A percentile compares a stretch with the other conserved stretches of the same genome.
Evolutionary conservation across 2,888 invertebrate species (phyloP).

Genomic region (Clostera curtula): DNA sequence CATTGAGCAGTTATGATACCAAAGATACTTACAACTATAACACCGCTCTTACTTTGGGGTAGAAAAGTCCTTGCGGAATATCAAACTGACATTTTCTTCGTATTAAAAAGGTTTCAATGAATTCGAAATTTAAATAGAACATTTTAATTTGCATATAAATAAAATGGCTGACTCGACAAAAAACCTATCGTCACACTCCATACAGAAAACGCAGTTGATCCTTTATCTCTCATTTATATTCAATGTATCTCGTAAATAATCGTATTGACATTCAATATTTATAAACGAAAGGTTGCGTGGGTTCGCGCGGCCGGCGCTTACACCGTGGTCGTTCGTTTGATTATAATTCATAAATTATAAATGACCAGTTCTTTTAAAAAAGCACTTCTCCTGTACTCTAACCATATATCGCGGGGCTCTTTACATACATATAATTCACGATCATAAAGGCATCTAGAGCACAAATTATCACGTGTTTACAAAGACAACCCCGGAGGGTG

Average conservation of each 20-base stretch:
- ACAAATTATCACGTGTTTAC: too few relatives aligned
- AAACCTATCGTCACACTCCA: conserved; percentile 58
- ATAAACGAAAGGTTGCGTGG: conserved; percentile 67
- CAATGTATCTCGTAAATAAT: conserved; percentile 67
- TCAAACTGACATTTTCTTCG: conserved; percentile 24
- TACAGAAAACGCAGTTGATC: conserved; percentile 55
- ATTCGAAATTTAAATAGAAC: conserved; percentile 40
- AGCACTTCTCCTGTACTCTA: too few relatives aligned
- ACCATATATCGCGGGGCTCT: too few relatives aligned
- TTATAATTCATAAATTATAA: too few relatives aligned
- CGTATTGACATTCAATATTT: conserved; percentile 68
- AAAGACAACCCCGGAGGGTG: too few relatives aligned
- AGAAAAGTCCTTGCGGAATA: conserved; percentile 24
- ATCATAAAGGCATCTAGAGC: too few relatives aligned
- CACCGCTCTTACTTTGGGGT: too few relatives aligned
- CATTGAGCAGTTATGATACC: too few relatives aligned
- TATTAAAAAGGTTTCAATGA: conserved; percentile 33
- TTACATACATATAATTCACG: too few relatives aligned
- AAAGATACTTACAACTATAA: too few relatives aligned
- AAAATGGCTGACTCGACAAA: conserved; percentile 67
- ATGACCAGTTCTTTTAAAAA: too few relatives aligned
- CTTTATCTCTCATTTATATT: conserved; percentile 69
- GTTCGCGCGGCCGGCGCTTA: conserved; percentile 36
- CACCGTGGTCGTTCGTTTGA: conserved; percentile 25
- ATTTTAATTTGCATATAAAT: conserved; percentile 67